phyloP scores from a whole-genome alignment of 2,888 invertebrate species.

The Hydrotaea cyrtoneurina region DNA sequence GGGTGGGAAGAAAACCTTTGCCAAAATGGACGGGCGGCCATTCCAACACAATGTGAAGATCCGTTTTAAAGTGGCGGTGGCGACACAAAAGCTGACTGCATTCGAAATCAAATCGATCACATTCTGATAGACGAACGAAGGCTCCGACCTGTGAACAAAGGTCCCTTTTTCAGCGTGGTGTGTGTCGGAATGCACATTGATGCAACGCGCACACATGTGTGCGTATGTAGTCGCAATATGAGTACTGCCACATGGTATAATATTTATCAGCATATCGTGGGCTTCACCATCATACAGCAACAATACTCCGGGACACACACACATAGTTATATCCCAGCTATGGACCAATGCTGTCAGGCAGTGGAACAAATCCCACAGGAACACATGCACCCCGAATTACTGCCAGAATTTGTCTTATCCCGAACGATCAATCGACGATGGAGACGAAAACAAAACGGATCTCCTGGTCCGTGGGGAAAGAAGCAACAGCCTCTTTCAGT shows the following conservation, averaged over 20 bases:
- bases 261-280: slow-evolving; percentile 3
- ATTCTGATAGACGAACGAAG: too few relatives aligned
- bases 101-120: too few relatives aligned
- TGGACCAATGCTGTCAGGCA: neutral
- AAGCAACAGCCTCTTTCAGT: neutral
- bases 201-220: slow-evolving; percentile 14
- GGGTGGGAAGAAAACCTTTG: too few relatives aligned
- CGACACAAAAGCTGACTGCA: too few relatives aligned
- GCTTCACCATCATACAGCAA: neutral
- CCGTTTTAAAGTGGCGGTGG: too few relatives aligned
- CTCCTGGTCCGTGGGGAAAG: neutral
- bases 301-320: neutral
- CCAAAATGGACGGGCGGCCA: too few relatives aligned
- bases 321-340: too few relatives aligned
- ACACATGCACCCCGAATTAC: neutral
- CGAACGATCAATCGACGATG: too few relatives aligned
- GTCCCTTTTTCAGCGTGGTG: slow-evolving; percentile 3
- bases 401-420: neutral
- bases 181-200: neutral
- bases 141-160: too few relatives aligned
- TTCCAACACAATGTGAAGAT: too few relatives aligned
- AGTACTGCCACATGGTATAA: neutral
- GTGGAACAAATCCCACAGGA: too few relatives aligned
- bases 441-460: too few relatives aligned
- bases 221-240: neutral